Conservation (phyloP, 1,140 invertebrate species). For the Helicoverpa zea region DNA sequence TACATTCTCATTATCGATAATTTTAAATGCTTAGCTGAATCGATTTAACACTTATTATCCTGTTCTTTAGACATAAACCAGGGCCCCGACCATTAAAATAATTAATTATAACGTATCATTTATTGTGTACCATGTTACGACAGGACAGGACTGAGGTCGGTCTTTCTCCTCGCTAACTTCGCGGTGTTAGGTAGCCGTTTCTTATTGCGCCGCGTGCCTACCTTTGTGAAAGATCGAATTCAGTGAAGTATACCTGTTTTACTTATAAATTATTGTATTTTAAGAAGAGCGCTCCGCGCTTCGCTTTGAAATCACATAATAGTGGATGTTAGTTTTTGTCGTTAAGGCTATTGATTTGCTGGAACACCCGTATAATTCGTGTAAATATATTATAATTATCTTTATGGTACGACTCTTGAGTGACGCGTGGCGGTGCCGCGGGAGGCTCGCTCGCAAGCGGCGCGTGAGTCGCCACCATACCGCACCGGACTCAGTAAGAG, state of each 20-base stretch:
- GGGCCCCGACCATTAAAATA: slow-evolving; percentile 48
- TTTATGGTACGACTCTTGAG: slow-evolving; percentile 81
- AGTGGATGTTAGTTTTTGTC: slow-evolving; percentile 85
- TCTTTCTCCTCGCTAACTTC: slow-evolving; percentile 26
- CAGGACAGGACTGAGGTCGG: slow-evolving; percentile 40
- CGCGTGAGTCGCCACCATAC: slow-evolving; percentile 20
- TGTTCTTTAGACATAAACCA: slow-evolving; percentile 43
- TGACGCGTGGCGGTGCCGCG: slow-evolving; percentile 47
- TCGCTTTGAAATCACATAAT: slow-evolving; percentile 84
- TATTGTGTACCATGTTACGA: slow-evolving; percentile 52
- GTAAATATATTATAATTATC: slow-evolving; percentile 86
- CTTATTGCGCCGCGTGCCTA: slow-evolving; percentile 15
- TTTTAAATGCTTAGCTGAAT: slow-evolving; percentile 45
- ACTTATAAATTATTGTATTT: slow-evolving; percentile 84
- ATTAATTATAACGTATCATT: slow-evolving; percentile 54
- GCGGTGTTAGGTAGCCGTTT: slow-evolving; percentile 23
- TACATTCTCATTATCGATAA: slow-evolving; percentile 44
- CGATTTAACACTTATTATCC: slow-evolving; percentile 28
- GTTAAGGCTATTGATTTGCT: slow-evolving; percentile 83
- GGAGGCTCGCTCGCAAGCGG: slow-evolving; percentile 10
- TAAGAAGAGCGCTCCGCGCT: slow-evolving; percentile 82
- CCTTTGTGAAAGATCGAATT: slow-evolving; percentile 35
- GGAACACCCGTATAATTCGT: slow-evolving; percentile 84
- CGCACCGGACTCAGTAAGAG: slow-evolving; percentile 66
- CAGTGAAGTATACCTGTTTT: slow-evolving; percentile 61